Conservation (phyloP, 2,113 vertebrate species). For the Crocuta crocuta region DNA sequence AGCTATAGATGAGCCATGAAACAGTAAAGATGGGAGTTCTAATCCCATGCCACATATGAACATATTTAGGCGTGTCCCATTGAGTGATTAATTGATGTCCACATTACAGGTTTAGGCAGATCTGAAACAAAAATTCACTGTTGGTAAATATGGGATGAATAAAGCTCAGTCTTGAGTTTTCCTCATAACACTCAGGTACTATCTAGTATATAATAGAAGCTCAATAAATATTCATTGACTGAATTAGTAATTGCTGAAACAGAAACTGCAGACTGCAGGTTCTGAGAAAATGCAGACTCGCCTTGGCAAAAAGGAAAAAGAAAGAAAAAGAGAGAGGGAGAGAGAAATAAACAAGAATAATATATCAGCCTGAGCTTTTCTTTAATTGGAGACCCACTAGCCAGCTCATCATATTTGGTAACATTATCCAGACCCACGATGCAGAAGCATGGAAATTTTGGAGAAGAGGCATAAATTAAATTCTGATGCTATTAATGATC, state of each 20-base stretch:
- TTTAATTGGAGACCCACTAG: neutral
- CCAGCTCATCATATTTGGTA: neutral
- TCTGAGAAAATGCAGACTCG: neutral
- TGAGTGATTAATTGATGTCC: neutral
- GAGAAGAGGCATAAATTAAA: neutral
- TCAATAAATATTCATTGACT: neutral
- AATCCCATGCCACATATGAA: neutral
- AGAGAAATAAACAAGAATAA: neutral
- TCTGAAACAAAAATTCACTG: neutral
- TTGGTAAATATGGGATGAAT: neutral
- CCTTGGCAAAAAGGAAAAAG: neutral
- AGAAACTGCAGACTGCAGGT: neutral
- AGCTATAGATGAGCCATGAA: neutral
- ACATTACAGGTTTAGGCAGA: neutral
- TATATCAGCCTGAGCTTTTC: neutral
- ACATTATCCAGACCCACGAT: neutral
- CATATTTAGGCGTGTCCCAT: neutral
- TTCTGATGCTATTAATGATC: neutral
- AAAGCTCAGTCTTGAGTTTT: neutral
- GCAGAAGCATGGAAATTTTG: neutral
- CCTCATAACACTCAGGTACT: neutral
- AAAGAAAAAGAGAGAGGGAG: too few relatives aligned
- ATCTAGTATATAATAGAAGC: neutral
- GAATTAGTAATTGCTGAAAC: constrained; percentile 31
- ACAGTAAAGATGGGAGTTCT: neutral